These are phyloP conservation scores for Petrosia ficiformis DNA, from an alignment of 37 sponge, comb jelly and placozoan species.

Conservation along the genomic window DNA sequence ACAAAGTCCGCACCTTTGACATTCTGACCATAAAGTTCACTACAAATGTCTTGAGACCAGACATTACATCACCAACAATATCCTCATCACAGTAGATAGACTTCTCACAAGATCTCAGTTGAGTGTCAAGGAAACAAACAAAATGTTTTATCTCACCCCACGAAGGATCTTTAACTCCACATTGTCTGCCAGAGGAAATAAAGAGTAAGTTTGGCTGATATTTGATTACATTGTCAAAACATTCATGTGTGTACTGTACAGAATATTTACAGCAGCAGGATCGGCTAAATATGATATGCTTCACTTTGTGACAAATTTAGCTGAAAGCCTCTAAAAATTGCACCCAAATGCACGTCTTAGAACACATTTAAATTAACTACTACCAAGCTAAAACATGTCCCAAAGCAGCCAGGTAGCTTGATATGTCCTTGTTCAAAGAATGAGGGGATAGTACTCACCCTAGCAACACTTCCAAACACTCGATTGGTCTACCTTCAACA, in stretches of 20 bases:
- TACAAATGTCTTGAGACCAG: constrained; percentile 80
- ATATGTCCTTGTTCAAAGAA: no score
- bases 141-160: constrained; percentile 83
- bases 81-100: constrained; percentile 51
- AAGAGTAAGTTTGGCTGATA: not conserved
- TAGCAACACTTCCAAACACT: constrained; percentile 30
- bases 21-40: constrained; percentile 85
- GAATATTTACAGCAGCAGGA: not conserved
- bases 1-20: constrained; percentile 73
- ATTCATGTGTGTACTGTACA: not conserved
- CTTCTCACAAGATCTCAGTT: constrained; percentile 56
- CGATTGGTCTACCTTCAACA: constrained; percentile 16
- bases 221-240: not conserved
- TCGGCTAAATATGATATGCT: no score
- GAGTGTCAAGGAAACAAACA: constrained; percentile 70
- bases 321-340: no score
- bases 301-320: no score
- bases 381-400: no score
- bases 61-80: constrained; percentile 23
- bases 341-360: no score
- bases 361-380: no score
- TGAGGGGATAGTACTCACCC: no score
- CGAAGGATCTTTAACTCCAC: constrained; percentile 58
- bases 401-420: no score
- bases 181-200: constrained; percentile 6